A percentile compares a stretch with the other conserved stretches of the same genome.
phyloP scores from a whole-genome alignment of 2,888 invertebrate species.

The Caradrina kadenii region DNA sequence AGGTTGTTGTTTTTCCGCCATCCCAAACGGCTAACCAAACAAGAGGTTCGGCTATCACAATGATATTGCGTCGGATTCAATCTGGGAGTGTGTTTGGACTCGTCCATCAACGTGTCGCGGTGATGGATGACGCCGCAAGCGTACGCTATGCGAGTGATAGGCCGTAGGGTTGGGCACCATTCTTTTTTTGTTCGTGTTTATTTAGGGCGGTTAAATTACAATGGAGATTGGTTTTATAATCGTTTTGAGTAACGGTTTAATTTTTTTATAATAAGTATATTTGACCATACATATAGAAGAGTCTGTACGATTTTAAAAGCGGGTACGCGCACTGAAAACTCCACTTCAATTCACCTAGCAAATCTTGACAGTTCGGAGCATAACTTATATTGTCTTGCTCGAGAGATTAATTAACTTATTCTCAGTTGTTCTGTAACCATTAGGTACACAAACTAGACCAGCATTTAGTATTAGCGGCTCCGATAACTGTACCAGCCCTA shows the following conservation, averaged over 20 bases:
- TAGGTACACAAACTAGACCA: background rate
- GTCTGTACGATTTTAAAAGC: background rate
- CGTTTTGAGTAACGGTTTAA: background rate
- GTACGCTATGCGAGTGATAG: slow-evolving; percentile 37
- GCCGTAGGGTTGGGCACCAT: slow-evolving; percentile 41
- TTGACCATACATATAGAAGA: background rate
- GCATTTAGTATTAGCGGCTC: background rate
- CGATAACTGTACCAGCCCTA: slow-evolving; percentile 44
- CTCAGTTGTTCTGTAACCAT: background rate
- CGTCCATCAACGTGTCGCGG: slow-evolving; percentile 63
- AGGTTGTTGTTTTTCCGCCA: slow-evolving; percentile 54
- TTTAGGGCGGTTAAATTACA: slow-evolving; percentile 2
- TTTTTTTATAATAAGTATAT: background rate
- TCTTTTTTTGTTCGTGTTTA: slow-evolving; percentile 10
- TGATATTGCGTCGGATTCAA: slow-evolving; percentile 59
- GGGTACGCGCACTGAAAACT: too few species aligned
- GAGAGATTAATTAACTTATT: background rate
- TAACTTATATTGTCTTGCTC: background rate
- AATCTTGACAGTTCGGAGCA: background rate
- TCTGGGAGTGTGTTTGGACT: slow-evolving; percentile 66
- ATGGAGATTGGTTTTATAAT: slow-evolving; percentile 16
- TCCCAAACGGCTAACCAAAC: slow-evolving; percentile 37
- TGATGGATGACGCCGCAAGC: slow-evolving; percentile 59
- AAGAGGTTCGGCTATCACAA: slow-evolving; percentile 49
- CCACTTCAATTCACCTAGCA: background rate